Percentiles rank a stretch among this genome's conserved stretches.
Evolutionary conservation across 2,113 vertebrate genomes (phyloP).

Genomic region (Vulpes lagopus): DNA sequence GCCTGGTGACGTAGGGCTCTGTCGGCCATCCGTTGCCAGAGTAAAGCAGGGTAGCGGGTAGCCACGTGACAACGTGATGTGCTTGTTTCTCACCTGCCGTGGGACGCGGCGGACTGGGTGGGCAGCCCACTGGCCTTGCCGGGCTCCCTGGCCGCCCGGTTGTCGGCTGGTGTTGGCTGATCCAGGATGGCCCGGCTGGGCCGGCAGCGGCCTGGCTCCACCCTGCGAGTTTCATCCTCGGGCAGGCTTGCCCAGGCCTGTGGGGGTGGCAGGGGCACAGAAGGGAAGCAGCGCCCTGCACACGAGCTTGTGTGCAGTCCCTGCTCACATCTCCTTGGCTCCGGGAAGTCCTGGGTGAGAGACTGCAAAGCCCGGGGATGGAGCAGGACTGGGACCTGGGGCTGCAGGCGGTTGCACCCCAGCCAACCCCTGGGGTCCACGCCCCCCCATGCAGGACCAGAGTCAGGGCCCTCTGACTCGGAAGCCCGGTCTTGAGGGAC

Average conservation of each 20-base stretch:
- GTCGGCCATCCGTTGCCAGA: fast-evolving
- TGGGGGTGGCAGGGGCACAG: fast-evolving
- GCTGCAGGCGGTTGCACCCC: background rate
- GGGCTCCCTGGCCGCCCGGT: background rate
- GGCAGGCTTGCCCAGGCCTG: fast-evolving
- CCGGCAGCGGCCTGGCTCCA: background rate
- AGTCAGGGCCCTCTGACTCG: background rate
- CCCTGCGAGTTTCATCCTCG: fast-evolving
- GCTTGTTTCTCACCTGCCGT: fast-evolving
- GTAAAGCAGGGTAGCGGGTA: fast-evolving
- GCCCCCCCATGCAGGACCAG: background rate
- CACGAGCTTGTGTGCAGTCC: fast-evolving
- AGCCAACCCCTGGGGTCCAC: fast-evolving
- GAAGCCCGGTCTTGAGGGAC: background rate
- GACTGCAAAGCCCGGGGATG: fast-evolving
- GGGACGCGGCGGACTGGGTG: background rate
- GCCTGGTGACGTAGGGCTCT: background rate
- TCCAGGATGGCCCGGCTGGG: background rate
- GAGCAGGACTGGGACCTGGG: background rate
- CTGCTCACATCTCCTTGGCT: background rate
- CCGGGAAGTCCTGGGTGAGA: background rate
- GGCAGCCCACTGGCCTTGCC: background rate
- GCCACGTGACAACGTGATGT: fast-evolving
- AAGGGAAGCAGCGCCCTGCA: fast-evolving
- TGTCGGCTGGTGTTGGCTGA: background rate